Evolutionary conservation across 1,140 invertebrate species (phyloP), one percentile per base, ranked within the genome.

Genomic region (Zaprionus capensis): DNA sequence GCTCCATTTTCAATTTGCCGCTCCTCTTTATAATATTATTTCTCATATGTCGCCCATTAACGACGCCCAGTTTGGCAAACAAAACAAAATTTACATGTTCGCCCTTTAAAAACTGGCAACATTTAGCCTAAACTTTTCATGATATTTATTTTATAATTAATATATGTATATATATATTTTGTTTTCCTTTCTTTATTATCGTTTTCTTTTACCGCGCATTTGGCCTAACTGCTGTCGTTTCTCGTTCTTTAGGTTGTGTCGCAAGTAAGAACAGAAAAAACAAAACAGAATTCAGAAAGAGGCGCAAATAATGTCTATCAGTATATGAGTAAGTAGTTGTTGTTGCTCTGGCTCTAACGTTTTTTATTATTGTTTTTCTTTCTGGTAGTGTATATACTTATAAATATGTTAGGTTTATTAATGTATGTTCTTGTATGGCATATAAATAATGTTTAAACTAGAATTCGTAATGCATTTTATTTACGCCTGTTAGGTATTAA

Each of bases 391-490:
- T 81, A 56, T 59, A 61, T 86, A 85, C 71, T 81, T 71, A 71
- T 78, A 80, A 81, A 78, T 85, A 82, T 71, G 69, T 67, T 81
- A 75, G 70, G 62, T 81, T 81, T 84, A 85, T 81, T 71, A 75
- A 81, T 74, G 81, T 84, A 85, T 85, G 74, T 70, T 84, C 68
- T 71, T 78, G 81, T 81, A 85, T 78, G 82, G 76, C 67, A 83
- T 75, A 82, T 84, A 82, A 87, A 87, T 87, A 80, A 87, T 85
- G 73, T 88, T 81, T 88, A 91, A 88, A 90, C 84, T 86, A 91
- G 90, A 91, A 26, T 77, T 76, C 68, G 46, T 81, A 76, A 83
- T 82, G 73, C 57, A 63, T 84, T 70, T 58, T 51, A 11, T 64
- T 71, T 49, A 67, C 58, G 73, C 69, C 73, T 76, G 59, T 71